Conservation (phyloP, 1,140 invertebrate species). For the Drosophila sucinea region DNA sequence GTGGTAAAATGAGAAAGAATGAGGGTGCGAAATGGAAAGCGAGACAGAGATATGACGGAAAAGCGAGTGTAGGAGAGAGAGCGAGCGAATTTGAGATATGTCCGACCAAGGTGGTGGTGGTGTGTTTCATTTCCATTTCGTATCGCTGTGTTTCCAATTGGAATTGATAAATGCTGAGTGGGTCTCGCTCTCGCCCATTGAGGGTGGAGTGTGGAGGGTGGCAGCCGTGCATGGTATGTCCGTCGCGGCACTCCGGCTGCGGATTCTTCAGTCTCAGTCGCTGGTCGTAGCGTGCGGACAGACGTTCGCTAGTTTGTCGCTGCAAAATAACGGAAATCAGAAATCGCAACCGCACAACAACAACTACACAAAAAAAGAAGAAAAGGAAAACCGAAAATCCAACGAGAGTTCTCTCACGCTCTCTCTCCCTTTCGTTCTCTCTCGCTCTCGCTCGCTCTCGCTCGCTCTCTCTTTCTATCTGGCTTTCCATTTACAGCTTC, state of each 20-base stretch:
- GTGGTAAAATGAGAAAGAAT: conserved; percentile 12
- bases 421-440: conserved; percentile 15
- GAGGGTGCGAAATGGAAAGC: background rate
- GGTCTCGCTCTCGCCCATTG: conserved; percentile 48
- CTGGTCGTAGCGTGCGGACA: conserved; percentile 53
- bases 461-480: conserved; percentile 28
- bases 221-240: background rate
- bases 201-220: conserved; percentile 32
- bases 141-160: conserved; percentile 60
- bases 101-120: conserved; percentile 49
- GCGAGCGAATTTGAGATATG: conserved; percentile 16
- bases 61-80: conserved; percentile 1
- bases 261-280: conserved; percentile 37
- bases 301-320: conserved; percentile 38
- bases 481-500: conserved; percentile 22
- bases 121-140: conserved; percentile 60
- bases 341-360: conserved; percentile 9
- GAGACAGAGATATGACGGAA: background rate
- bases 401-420: conserved; percentile 33
- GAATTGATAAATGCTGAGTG: conserved; percentile 39
- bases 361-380: background rate
- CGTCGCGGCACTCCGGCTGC: conserved; percentile 14
- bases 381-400: background rate
- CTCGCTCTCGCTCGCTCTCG: conserved; percentile 25
- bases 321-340: conserved; percentile 41